Percentiles rank a stretch among this genome's conserved stretches.
These are phyloP conservation scores for Xestobium rufovillosum DNA, from an alignment of 2,888 invertebrate genomes.

Conservation along the genomic window DNA sequence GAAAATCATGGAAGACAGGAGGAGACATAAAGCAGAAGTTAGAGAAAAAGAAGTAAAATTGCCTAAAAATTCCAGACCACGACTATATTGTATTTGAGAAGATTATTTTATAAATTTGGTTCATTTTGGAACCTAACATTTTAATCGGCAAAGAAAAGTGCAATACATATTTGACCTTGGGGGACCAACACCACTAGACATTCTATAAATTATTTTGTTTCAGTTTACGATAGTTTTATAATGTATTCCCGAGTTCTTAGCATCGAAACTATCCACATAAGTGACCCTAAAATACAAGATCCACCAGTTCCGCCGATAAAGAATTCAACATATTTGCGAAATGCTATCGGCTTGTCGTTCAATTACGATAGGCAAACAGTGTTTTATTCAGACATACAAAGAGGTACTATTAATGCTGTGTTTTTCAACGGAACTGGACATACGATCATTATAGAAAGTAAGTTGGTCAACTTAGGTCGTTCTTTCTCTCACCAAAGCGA, in stretches of 20 bases:
- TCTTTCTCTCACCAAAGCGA: not conserved
- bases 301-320: constrained; percentile 69
- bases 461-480: constrained; percentile 31
- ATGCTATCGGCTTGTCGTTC: constrained; percentile 79
- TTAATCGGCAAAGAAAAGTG: no score
- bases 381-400: constrained; percentile 85
- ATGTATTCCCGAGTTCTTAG: constrained; percentile 75
- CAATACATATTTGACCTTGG: no score
- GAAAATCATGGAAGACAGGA: no score
- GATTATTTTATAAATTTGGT: no score
- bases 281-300: constrained; percentile 67
- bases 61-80: no score
- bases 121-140: no score
- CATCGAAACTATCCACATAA: constrained; percentile 75
- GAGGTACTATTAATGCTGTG: constrained; percentile 75
- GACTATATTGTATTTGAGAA: no score
- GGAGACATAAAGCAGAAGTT: no score
- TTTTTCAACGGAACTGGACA: constrained; percentile 73
- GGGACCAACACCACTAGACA: no score
- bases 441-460: constrained; percentile 59
- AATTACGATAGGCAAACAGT: constrained; percentile 62
- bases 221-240: constrained; percentile 73
- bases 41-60: no score
- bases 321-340: constrained; percentile 66
- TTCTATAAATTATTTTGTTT: no score